Percentiles rank a stretch among this genome's conserved stretches.
phyloP scores from a whole-genome alignment of 1,140 invertebrate genomes.

The Heliconius congener region DNA sequence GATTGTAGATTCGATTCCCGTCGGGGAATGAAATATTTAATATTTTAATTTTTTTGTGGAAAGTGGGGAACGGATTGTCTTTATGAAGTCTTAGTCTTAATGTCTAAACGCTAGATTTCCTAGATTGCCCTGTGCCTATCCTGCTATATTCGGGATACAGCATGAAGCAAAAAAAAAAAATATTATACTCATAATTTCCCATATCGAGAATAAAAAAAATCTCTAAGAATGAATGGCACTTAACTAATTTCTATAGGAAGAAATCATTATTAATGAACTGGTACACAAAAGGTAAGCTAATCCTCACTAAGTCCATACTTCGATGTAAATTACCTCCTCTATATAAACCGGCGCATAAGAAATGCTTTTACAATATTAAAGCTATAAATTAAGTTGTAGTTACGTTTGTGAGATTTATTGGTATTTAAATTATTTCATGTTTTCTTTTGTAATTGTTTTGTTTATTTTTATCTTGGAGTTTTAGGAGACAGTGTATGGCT shows the following conservation, averaged over 20 bases:
- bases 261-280: not conserved
- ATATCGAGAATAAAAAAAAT: not conserved
- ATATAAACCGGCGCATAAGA: conserved; percentile 17
- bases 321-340: not conserved
- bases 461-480: conserved; percentile 12
- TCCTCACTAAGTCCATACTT: conserved; percentile 3
- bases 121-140: too few species aligned
- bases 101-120: too few species aligned
- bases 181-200: not conserved
- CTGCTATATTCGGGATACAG: too few species aligned
- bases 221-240: not conserved
- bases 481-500: too few species aligned
- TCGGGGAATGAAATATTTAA: too few species aligned
- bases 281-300: conserved; percentile 2
- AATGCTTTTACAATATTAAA: conserved; percentile 36
- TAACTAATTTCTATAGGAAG: not conserved
- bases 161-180: too few species aligned
- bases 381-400: conserved; percentile 36
- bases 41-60: too few species aligned
- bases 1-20: too few species aligned
- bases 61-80: too few species aligned
- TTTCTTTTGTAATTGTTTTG: conserved; percentile 22
- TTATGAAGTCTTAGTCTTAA: too few species aligned
- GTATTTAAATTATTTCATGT: conserved; percentile 34
- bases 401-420: conserved; percentile 32